A percentile compares a stretch with the other conserved stretches of the same genome.
Evolutionary conservation across 2,797 vertebrate species (phyloP).

Genomic region (Pseudochirops corinnae): DNA sequence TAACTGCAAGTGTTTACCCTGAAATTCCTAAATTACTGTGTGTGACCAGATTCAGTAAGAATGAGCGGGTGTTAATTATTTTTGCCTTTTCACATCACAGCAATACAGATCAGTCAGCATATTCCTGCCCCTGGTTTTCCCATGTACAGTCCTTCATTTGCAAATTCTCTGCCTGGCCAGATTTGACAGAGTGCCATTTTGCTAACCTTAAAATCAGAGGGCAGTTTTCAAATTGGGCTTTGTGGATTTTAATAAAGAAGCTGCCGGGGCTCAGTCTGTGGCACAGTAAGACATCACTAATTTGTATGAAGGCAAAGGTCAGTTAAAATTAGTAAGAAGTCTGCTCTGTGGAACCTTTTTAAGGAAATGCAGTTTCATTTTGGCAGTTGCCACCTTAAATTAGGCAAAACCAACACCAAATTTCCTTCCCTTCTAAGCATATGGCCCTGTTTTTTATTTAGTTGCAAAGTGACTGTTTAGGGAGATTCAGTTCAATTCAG

Average conservation of each 20-base stretch:
- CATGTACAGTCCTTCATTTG: background rate
- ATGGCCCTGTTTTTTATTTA: background rate
- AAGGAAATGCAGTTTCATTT: conserved; percentile 4
- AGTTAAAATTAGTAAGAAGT: conserved; percentile 11
- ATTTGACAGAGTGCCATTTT: conserved; percentile 1
- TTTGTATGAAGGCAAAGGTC: background rate
- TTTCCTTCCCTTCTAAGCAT: background rate
- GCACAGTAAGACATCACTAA: conserved; percentile 9
- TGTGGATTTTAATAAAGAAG: conserved; percentile 27
- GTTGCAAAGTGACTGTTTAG: background rate
- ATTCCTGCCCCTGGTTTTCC: background rate
- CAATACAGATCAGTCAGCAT: background rate
- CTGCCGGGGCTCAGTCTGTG: conserved; percentile 16
- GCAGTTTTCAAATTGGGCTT: background rate
- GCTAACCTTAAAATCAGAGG: background rate
- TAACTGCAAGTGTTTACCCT: conserved; percentile 35
- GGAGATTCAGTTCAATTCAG: background rate
- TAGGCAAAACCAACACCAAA: conserved; percentile 29
- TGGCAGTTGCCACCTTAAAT: background rate
- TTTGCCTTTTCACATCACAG: background rate
- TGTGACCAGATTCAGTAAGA: background rate
- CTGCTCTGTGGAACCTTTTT: background rate
- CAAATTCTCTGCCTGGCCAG: background rate
- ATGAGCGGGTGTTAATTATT: background rate
- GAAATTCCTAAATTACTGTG: conserved; percentile 38